These are phyloP conservation scores for Dinocampus coccinellae DNA, from an alignment of 2,888 invertebrate species.

Conservation along the genomic window DNA sequence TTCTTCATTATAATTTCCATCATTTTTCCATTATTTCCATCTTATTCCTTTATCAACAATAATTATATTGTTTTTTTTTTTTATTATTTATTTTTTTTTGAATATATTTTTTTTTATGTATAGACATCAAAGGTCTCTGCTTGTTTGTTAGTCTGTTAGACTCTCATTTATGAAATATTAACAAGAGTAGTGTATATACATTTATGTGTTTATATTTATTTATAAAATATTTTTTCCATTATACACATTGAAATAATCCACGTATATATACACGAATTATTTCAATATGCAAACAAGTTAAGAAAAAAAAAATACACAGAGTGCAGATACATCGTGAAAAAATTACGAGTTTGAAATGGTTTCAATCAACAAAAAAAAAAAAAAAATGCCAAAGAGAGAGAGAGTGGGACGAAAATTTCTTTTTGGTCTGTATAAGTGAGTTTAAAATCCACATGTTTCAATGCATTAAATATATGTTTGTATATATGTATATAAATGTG, in stretches of 20 bases:
- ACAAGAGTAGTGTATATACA: too few species aligned
- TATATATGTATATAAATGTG: background rate
- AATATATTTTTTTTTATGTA: too few species aligned
- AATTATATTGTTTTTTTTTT: too few species aligned
- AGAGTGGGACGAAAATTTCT: constrained; percentile 8
- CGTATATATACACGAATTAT: constrained; percentile 36
- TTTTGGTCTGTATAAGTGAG: constrained; percentile 11
- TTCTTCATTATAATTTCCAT: too few species aligned
- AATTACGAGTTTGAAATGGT: constrained; percentile 23
- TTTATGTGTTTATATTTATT: constrained; percentile 34
- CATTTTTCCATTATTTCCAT: too few species aligned
- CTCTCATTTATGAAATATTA: too few species aligned
- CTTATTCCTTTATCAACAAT: too few species aligned
- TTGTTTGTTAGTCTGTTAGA: too few species aligned
- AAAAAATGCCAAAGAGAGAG: too few species aligned
- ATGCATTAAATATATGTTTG: constrained; percentile 9
- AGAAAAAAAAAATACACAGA: background rate
- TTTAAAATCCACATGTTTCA: constrained; percentile 9
- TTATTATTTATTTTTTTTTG: too few species aligned
- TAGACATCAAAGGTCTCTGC: too few species aligned
- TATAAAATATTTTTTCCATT: background rate
- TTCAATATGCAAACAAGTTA: background rate
- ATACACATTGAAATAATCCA: constrained; percentile 12
- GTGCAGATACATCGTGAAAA: background rate
- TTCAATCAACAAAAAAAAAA: too few species aligned